These are phyloP conservation scores for Ooceraea biroi DNA, from an alignment of 1,140 invertebrate genomes.

Conservation along the genomic window DNA sequence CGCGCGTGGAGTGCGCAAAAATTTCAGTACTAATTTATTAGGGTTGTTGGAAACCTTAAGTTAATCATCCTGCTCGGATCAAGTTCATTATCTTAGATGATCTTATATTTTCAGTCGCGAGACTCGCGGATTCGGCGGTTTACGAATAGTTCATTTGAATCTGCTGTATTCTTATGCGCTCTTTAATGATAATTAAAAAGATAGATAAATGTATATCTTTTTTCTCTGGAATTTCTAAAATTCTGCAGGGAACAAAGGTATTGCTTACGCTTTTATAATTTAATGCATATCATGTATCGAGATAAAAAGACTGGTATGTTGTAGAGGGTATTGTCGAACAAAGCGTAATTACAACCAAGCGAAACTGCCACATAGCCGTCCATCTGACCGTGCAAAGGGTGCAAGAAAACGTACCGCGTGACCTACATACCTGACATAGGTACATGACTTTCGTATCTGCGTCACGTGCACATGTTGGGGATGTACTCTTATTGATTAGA, in stretches of 20 bases:
- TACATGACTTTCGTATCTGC: constrained; percentile 31
- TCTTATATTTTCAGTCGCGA: neutral
- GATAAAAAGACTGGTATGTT: constrained; percentile 12
- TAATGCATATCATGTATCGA: neutral
- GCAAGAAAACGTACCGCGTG: constrained; percentile 45
- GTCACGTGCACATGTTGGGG: constrained; percentile 13
- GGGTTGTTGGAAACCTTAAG: neutral
- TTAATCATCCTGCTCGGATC: constrained; percentile 24
- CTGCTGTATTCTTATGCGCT: neutral
- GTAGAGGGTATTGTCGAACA: neutral
- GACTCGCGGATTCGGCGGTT: constrained; percentile 1
- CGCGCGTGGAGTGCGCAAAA: constrained; percentile 6
- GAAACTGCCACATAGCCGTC: constrained; percentile 26
- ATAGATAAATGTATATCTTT: too few relatives aligned
- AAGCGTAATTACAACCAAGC: constrained; percentile 28
- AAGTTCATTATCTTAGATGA: neutral
- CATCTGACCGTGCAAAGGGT: constrained; percentile 24
- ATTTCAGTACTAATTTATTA: constrained; percentile 32
- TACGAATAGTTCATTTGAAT: neutral
- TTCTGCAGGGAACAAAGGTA: neutral
- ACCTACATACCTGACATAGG: constrained; percentile 48
- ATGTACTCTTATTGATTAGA: constrained; percentile 49
- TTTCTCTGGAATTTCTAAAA: neutral
- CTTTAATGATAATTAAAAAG: neutral
- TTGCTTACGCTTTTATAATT: constrained; percentile 7